phyloP scores from a whole-genome alignment of 2,888 invertebrate genomes.

The Dromius quadrimaculatus region DNA sequence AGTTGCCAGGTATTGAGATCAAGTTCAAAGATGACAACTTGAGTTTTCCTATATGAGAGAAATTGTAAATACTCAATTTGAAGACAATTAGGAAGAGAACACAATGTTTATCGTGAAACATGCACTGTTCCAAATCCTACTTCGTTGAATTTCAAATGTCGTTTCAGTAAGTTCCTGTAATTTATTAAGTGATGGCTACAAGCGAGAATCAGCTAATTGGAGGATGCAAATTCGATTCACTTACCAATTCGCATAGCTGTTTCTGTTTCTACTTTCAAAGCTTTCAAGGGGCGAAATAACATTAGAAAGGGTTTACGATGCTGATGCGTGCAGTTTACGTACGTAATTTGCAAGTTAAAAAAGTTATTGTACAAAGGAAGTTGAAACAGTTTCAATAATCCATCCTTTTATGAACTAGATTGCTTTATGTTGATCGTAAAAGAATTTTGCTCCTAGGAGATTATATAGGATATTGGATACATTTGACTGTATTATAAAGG shows the following conservation, averaged over 20 bases:
- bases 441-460: constrained; percentile 17
- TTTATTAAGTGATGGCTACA: constrained; percentile 39
- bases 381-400: constrained; percentile 43
- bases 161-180: constrained; percentile 28
- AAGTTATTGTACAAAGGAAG: constrained; percentile 25
- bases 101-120: no score
- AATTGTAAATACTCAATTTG: no score
- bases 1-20: no score
- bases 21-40: no score
- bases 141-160: constrained; percentile 23
- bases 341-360: constrained; percentile 43
- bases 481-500: constrained; percentile 17
- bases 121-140: neutral
- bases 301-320: constrained; percentile 36
- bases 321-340: constrained; percentile 36
- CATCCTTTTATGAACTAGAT: constrained; percentile 28
- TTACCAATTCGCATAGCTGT: constrained; percentile 23
- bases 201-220: constrained; percentile 43
- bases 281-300: constrained; percentile 5
- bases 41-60: no score
- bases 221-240: constrained; percentile 46
- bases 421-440: constrained; percentile 28
- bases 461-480: constrained; percentile 31
- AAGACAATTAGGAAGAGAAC: no score
- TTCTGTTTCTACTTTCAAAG: constrained; percentile 16